These are phyloP conservation scores for Motacilla tschutschensis DNA, from an alignment of 2,113 vertebrate species.

Conservation along the genomic window DNA sequence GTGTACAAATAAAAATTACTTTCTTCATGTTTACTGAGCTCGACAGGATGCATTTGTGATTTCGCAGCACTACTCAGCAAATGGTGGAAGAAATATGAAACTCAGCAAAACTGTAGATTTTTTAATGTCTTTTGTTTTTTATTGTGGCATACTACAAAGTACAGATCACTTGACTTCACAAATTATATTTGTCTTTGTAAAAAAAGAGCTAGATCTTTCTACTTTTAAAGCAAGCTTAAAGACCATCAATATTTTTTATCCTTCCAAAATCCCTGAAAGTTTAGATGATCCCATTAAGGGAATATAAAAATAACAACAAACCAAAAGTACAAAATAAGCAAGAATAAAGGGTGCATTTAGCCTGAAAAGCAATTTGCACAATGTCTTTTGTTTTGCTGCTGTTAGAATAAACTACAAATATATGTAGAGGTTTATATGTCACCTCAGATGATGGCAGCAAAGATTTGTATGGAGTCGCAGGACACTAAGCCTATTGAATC, in stretches of 20 bases:
- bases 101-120: background rate
- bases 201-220: background rate
- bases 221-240: background rate
- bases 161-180: background rate
- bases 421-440: background rate
- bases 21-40: background rate
- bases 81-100: background rate
- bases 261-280: background rate
- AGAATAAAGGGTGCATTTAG: background rate
- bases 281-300: background rate
- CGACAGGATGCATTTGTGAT: background rate
- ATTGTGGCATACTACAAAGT: background rate
- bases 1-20: background rate
- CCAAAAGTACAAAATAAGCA: background rate
- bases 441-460: constrained; percentile 3
- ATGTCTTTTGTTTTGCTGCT: background rate
- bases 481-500: constrained; percentile 23
- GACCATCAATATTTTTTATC: background rate
- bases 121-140: background rate
- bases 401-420: background rate
- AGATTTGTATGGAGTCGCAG: background rate
- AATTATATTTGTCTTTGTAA: background rate
- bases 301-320: background rate
- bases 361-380: background rate
- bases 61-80: background rate